Evolutionary conservation across 2,888 invertebrate genomes (phyloP).

Genomic region (Leptothorax acervorum): DNA sequence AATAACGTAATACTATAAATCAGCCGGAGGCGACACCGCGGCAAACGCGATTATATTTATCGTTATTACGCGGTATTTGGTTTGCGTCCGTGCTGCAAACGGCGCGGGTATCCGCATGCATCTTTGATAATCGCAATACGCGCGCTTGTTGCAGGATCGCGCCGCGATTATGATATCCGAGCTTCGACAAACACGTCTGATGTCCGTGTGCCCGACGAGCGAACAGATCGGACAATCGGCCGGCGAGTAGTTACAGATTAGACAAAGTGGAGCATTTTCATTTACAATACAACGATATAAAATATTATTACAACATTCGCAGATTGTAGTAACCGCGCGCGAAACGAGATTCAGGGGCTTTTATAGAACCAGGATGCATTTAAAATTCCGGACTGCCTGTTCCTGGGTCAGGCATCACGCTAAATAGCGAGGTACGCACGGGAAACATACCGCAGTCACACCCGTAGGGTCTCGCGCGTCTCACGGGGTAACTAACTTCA

Average conservation of each 20-base stretch:
- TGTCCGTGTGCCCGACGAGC: background rate
- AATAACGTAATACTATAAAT: conserved; percentile 54
- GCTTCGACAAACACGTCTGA: background rate
- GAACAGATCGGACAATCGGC: background rate
- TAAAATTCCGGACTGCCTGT: background rate
- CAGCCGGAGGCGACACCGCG: conserved; percentile 27
- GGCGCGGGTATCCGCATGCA: conserved; percentile 35
- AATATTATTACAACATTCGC: background rate
- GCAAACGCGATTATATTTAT: conserved; percentile 49
- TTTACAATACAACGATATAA: background rate
- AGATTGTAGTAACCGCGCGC: background rate
- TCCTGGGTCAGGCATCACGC: background rate
- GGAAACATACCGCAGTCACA: conserved; percentile 6
- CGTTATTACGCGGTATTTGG: conserved; percentile 52
- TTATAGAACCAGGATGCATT: background rate
- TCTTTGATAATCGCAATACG: conserved; percentile 45
- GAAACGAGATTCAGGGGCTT: background rate
- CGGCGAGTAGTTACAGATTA: background rate
- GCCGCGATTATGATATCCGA: conserved; percentile 29
- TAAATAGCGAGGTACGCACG: background rate
- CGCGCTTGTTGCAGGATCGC: background rate
- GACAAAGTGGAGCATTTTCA: background rate
- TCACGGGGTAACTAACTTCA: conserved; percentile 21
- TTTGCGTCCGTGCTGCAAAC: conserved; percentile 15
- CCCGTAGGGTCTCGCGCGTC: conserved; percentile 8